Evolutionary conservation across 35 echinoderm and acorn worm genomes (phyloP).

Genomic region (Lytechinus pictus): DNA sequence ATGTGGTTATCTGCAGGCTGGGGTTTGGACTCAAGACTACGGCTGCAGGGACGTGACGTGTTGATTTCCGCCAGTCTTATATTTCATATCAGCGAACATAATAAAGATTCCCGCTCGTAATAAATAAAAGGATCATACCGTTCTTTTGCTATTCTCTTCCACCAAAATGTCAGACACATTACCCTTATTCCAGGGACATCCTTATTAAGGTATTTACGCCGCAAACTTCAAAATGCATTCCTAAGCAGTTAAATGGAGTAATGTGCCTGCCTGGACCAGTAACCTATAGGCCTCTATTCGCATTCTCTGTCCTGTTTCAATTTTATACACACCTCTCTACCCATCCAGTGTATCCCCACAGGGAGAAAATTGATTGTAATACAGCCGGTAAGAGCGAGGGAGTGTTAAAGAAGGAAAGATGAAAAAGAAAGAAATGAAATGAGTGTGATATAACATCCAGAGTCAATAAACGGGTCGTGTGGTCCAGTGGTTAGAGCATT

Average conservation of each 20-base stretch:
- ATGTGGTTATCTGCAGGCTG: neutral
- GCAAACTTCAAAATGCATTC: neutral
- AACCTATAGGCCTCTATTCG: neutral
- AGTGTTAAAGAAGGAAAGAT: neutral
- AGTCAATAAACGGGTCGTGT: too few relatives aligned
- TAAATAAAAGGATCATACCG: neutral
- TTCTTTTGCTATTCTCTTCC: neutral
- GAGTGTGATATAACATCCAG: neutral
- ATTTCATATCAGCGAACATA: neutral
- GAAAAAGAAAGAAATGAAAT: neutral
- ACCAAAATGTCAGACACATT: neutral
- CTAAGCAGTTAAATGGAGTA: slow-evolving; percentile 34
- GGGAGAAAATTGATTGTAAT: neutral
- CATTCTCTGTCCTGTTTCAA: neutral
- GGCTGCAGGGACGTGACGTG: neutral
- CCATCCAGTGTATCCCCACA: neutral
- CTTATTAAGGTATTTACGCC: neutral
- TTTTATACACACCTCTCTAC: neutral
- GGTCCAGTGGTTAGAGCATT: too few relatives aligned
- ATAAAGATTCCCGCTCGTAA: neutral
- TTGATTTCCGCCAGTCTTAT: neutral
- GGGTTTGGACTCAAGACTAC: neutral
- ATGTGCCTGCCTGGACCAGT: neutral
- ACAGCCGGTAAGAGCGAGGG: neutral
- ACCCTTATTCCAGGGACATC: neutral